Conservation (phyloP, 92 coral and sea anemone species). For the Chrysogorgia sp. region DNA sequence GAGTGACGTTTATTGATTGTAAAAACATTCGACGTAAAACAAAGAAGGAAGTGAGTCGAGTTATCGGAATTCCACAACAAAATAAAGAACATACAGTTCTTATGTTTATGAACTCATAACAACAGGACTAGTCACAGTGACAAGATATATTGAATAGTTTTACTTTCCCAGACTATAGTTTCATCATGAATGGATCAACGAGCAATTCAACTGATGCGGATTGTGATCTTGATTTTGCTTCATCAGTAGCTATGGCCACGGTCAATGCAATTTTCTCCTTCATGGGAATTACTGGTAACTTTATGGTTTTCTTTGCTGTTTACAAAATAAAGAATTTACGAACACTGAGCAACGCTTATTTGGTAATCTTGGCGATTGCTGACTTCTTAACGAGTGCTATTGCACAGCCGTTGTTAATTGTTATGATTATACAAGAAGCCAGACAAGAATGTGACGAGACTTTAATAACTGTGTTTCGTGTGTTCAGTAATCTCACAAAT, state of each 20-base stretch:
- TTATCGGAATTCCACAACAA: too few relatives aligned
- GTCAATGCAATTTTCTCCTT: slow-evolving; percentile 43
- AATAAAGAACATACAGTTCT: too few relatives aligned
- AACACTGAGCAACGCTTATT: slow-evolving; percentile 69
- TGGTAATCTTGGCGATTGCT: slow-evolving; percentile 77
- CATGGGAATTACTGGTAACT: slow-evolving; percentile 76
- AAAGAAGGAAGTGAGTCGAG: too few relatives aligned
- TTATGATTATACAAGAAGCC: slow-evolving; percentile 59
- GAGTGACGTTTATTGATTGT: too few relatives aligned
- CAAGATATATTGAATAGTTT: too few relatives aligned
- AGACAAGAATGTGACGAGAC: slow-evolving; percentile 48
- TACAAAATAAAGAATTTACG: slow-evolving; percentile 56
- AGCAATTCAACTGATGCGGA: slow-evolving; percentile 6
- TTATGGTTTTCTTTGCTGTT: slow-evolving; percentile 71
- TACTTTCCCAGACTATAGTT: neutral
- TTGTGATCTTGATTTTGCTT: slow-evolving; percentile 1
- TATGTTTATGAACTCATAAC: too few relatives aligned
- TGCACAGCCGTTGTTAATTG: slow-evolving; percentile 76
- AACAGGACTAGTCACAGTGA: too few relatives aligned
- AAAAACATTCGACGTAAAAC: too few relatives aligned
- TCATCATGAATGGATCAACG: neutral
- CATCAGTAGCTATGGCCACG: slow-evolving; percentile 27
- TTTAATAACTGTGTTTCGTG: slow-evolving; percentile 65
- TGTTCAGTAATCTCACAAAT: slow-evolving; percentile 75
- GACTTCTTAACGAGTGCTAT: slow-evolving; percentile 69